Conservation (phyloP, 2,888 invertebrate species). For the Cactoblastis cactorum region DNA sequence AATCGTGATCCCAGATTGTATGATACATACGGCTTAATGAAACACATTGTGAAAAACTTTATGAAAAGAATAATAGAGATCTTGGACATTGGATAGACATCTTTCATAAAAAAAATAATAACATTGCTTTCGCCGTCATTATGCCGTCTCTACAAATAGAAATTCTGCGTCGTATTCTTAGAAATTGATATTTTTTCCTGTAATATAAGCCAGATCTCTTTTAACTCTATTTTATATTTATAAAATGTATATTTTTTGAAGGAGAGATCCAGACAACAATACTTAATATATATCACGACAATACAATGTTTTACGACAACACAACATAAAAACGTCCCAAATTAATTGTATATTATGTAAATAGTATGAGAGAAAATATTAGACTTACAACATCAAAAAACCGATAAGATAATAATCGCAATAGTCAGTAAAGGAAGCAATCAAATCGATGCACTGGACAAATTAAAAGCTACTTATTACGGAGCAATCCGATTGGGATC, state of each 20-base stretch:
- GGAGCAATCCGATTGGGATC: slow-evolving; percentile 43
- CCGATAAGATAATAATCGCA: slow-evolving; percentile 18
- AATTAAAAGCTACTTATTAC: slow-evolving; percentile 62
- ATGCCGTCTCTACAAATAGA: neutral
- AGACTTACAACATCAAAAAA: no score
- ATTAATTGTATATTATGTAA: no score
- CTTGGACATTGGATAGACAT: neutral
- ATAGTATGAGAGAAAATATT: no score
- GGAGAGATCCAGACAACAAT: no score
- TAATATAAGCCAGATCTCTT: no score
- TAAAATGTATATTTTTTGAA: no score
- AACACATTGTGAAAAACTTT: neutral
- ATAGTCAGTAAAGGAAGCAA: slow-evolving; percentile 37
- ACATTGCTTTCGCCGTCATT: neutral
- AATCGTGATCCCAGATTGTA: neutral
- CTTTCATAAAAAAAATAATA: slow-evolving; percentile 14
- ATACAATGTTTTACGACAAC: no score
- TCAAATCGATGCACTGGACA: slow-evolving; percentile 41
- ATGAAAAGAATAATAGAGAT: neutral
- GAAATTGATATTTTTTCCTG: no score
- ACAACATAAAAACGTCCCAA: no score
- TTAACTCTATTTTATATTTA: no score
- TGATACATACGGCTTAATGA: neutral
- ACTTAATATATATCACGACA: no score
- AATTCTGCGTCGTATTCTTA: neutral